Evolutionary conservation across 2,888 invertebrate genomes (phyloP), one percentile per base, ranked within the genome.

Genomic region (Parelbella ahira): DNA sequence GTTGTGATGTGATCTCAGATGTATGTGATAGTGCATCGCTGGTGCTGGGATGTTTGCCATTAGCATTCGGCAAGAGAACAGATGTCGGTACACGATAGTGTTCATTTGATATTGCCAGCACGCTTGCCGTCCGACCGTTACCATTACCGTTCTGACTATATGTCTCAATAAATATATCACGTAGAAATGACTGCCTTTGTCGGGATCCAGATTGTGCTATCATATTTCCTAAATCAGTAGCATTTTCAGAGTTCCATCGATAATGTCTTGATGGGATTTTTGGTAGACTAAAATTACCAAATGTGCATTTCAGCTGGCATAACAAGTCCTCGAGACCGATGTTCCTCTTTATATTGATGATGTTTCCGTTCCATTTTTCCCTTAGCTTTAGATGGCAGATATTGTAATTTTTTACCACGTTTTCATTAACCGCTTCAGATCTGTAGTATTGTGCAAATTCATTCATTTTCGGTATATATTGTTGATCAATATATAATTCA

Each of bases 151-250:
- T 82, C 64, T 64, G 75, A 75, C 75, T 73, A 76, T 74, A 74
- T 71, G 75, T 70, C 76, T 79, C 80, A 69, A 75, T 78, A 81
- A 71, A 79, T 76, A 79, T 75, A 79, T 79, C 82, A 77, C 77
- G 80, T 77, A 74, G 69, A 61, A 68, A 73, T 68, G 69, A 72
- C 67, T 65, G 72, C 60, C 70, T 77, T 79, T 80, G 73, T 75
- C 74, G 79, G 75, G 68, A 68, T 61, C 51, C 56, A 59, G 59
- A 63, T 48, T 58, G 53, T 50, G 64, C 65, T 66, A 67, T 70
- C 58, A 76, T 63, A 72, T 75, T 68, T 64, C 66, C 66, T 58
- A 70, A 60, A 30, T 32, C 24, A 32, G 18, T 18, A 12, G 24
- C 10, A 25, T 32, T 8, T 39, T 32, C 39, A 53, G 62, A 58